Evolutionary conservation across 1,140 invertebrate genomes (phyloP), one percentile per base, ranked within the genome.

Genomic region (Delia radicum): DNA sequence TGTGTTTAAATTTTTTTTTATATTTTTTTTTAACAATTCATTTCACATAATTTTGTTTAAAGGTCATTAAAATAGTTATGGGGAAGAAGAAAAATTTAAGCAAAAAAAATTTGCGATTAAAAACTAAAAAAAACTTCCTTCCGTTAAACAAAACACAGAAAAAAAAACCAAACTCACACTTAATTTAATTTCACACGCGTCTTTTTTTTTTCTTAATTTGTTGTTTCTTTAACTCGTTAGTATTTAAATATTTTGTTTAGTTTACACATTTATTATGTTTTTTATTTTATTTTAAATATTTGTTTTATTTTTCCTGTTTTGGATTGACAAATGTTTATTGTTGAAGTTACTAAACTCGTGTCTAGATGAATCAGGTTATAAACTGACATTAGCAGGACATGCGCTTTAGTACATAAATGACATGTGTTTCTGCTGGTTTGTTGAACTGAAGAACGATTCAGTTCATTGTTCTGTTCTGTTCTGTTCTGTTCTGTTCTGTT

Each of bases 311-410:
- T 21, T 55, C 48, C 18, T 55, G 10, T 55, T 55, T 55, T 55
- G 48, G n/a, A 55, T 55, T 21, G 24, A 24, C n/a, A n/a, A n/a
- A 55, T 55, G 7, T 55, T 55, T 55, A 42, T 10, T 7, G 33
- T n/a, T n/a, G n/a, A n/a, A n/a, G n/a, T n/a, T 10, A 42, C 37
- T 10, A 42, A 15, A 3, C n/a, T 10, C 10, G 31, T 33, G 31
- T 67, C 28, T 13, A 67, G 29, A 69, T 69, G n/a, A 8, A 0
- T 69, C 8, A 69, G 4, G 29, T 7, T 33, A 69, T 12, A 18
- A 69, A 69, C 31, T 69, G 65, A 69, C 65, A 69, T 37, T 37
- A 7, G n/a, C 8, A n/a, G 65, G 65, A 33, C 65, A 21, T 69
- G 65, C 65, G 65, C 65, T 10, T 4, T 33, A 33, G 29, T 13